Evolutionary conservation across 2,888 invertebrate species (phyloP).

Genomic region (Smittia sp.): DNA sequence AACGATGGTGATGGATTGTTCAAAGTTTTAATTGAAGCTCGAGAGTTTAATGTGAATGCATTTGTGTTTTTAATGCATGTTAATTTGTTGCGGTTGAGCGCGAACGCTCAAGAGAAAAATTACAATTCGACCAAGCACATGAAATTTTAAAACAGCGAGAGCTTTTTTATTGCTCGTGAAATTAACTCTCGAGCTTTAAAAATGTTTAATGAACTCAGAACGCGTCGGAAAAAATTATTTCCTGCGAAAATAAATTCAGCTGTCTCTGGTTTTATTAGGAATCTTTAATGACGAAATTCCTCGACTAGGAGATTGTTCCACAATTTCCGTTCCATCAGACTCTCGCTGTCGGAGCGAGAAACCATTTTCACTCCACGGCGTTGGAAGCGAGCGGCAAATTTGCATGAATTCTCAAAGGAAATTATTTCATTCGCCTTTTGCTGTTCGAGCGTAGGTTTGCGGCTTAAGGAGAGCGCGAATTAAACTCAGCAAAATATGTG

Average conservation of each 20-base stretch:
- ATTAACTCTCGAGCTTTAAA: conserved; percentile 19
- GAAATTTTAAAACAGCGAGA: neutral
- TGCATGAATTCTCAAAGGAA: conserved; percentile 35
- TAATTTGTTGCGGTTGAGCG: no score
- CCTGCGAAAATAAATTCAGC: neutral
- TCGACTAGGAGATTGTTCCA: neutral
- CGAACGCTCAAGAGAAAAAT: neutral
- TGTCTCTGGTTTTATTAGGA: neutral
- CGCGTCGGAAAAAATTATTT: neutral
- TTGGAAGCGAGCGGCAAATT: conserved; percentile 9
- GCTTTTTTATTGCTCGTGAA: conserved; percentile 27
- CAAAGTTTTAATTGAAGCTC: no score
- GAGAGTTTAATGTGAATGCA: no score
- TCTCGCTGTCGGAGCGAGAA: neutral
- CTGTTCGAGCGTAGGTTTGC: conserved; percentile 8
- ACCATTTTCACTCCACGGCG: neutral
- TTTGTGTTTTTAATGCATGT: no score
- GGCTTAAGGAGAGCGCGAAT: conserved; percentile 26
- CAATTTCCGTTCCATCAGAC: neutral
- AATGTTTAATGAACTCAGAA: neutral
- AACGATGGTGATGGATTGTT: no score
- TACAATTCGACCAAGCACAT: neutral
- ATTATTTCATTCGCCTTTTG: conserved; percentile 6
- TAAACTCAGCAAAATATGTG: conserved; percentile 38
- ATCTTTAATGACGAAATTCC: neutral